Conservation (phyloP, 2,113 vertebrate species). For the Neogobius melanostomus region DNA sequence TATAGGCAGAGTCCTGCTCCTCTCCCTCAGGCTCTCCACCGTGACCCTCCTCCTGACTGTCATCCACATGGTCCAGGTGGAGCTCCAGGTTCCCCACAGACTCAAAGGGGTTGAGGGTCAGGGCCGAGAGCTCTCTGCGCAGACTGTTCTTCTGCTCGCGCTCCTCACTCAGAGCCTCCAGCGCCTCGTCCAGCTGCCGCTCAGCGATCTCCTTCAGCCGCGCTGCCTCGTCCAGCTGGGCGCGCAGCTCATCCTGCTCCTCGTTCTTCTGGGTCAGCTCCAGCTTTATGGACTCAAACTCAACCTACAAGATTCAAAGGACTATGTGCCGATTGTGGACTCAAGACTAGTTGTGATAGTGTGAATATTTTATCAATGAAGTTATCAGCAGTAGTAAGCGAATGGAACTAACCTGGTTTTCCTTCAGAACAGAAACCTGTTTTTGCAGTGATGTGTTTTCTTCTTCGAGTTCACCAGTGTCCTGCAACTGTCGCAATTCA, state of each 20-base stretch:
- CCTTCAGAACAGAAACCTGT: conserved; percentile 81
- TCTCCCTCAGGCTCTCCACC: conserved; percentile 58
- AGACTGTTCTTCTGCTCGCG: conserved; percentile 83
- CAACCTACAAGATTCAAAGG: conserved; percentile 66
- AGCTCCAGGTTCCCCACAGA: conserved; percentile 76
- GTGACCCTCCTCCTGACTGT: conserved; percentile 65
- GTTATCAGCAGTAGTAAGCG: not conserved
- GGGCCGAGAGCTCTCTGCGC: conserved; percentile 75
- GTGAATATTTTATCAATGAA: not conserved
- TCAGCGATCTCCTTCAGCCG: conserved; percentile 78
- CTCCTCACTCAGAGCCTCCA: conserved; percentile 83
- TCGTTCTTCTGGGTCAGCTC: conserved; percentile 81
- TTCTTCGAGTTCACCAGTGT: conserved; percentile 82
- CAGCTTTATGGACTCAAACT: conserved; percentile 83
- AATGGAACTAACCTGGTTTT: conserved; percentile 78
- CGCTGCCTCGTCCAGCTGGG: conserved; percentile 76
- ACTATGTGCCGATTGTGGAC: not conserved
- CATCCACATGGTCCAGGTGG: conserved; percentile 75
- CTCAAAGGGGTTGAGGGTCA: conserved; percentile 75
- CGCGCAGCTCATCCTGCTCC: conserved; percentile 75
- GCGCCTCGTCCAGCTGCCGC: conserved; percentile 81
- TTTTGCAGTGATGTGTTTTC: conserved; percentile 85
- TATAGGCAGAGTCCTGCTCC: conserved; percentile 79
- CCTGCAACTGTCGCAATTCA: conserved; percentile 80
- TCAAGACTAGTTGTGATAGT: not conserved